Evolutionary conservation across 2,113 vertebrate genomes (phyloP).

Genomic region (Psilopsiagon aymara): DNA sequence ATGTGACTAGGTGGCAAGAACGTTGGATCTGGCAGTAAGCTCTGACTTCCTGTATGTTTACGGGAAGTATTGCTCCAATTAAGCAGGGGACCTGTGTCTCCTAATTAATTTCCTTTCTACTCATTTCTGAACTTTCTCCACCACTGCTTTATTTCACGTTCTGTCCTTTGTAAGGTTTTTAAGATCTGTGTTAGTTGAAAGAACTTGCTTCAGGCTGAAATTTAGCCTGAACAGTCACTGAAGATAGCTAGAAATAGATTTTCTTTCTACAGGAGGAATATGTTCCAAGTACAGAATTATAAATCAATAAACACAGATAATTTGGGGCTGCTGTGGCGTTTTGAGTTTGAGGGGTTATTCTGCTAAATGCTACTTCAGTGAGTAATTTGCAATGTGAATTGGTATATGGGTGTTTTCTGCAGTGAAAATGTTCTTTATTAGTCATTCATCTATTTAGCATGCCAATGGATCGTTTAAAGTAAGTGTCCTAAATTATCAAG

Average conservation of each 20-base stretch:
- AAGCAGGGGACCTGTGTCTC: not conserved
- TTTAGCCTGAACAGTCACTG: not conserved
- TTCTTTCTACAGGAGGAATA: not conserved
- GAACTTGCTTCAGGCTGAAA: not conserved
- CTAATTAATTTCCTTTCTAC: slow-evolving; percentile 36
- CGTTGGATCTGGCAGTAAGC: not conserved
- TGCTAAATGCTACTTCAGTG: slow-evolving; percentile 19
- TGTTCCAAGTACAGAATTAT: not conserved
- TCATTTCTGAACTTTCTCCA: not conserved
- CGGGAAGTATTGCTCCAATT: not conserved
- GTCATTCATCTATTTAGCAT: not conserved
- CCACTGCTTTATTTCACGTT: not conserved
- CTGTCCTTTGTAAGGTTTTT: not conserved
- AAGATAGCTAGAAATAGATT: slow-evolving; percentile 6
- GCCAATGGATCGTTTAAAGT: not conserved
- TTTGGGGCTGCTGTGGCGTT: not conserved
- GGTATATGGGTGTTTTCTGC: not conserved
- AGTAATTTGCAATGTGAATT: slow-evolving; percentile 10
- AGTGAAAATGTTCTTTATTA: slow-evolving; percentile 9
- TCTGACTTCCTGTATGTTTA: not conserved
- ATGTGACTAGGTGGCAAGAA: slow-evolving; percentile 4
- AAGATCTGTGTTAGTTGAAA: not conserved
- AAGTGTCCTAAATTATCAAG: slow-evolving; percentile 11
- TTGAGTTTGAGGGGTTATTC: slow-evolving; percentile 3
- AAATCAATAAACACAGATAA: slow-evolving; percentile 7